These are phyloP conservation scores for Monodelphis domestica DNA, from an alignment of 2,797 vertebrate species.

Conservation along the genomic window DNA sequence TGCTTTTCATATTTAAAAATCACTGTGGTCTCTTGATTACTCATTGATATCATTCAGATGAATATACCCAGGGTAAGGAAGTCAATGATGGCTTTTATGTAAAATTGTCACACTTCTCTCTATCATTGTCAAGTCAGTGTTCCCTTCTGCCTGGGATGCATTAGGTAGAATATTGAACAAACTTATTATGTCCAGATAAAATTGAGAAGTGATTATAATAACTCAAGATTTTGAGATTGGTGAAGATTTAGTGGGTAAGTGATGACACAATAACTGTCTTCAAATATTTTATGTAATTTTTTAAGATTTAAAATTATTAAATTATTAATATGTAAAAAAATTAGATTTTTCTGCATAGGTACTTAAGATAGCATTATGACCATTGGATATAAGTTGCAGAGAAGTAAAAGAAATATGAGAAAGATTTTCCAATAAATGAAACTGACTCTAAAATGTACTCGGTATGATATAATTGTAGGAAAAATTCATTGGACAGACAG, in stretches of 20 bases:
- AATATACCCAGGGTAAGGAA: background rate
- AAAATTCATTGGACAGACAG: background rate
- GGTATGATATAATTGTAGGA: background rate
- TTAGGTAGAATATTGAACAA: background rate
- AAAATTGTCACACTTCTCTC: too few species aligned
- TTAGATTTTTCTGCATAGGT: background rate
- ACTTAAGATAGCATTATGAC: background rate
- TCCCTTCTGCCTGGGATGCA: background rate
- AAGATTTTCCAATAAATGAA: background rate
- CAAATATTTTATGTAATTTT: background rate
- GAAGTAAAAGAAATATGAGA: background rate
- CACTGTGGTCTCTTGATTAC: background rate
- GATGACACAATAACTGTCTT: background rate
- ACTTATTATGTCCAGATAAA: background rate
- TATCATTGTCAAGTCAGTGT: background rate
- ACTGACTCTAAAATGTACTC: background rate
- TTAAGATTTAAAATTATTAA: too few species aligned
- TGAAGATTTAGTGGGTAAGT: background rate
- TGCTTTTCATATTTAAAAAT: background rate
- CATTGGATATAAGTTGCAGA: background rate
- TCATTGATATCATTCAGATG: background rate
- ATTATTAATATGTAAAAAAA: too few species aligned
- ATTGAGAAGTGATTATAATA: background rate
- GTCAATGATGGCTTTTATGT: too few species aligned
- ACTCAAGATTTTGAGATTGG: background rate